Base-by-base conservation (phyloP, 2,113 vertebrate genomes). In the Lethenteron reissneri region DNA sequence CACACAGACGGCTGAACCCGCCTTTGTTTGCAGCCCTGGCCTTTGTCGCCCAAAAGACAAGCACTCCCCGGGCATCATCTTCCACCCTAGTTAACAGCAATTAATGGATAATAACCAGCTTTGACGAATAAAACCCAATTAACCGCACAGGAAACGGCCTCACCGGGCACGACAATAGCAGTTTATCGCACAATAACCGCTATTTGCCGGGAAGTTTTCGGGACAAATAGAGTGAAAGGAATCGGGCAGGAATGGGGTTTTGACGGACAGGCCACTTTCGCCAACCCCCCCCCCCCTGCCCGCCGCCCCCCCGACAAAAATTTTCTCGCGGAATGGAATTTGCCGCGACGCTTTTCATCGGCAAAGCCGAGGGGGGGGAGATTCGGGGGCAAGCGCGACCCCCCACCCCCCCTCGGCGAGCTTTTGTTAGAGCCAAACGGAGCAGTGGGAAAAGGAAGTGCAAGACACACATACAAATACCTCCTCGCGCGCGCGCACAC, bases 61-160 rank as follows among this genome's bases (percentile, higher is more conserved):
- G 64, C n/a, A 68, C 64, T 68, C 64, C 64, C 64, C 25, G 11
- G 64, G 64, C 64, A 68, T 68, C 64, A 68, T 68, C 64, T 68
- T 68, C 64, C 64, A 68, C 64, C 64, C 64, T 68, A 68, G 64
- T 68, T 68, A 68, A n/a, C 64, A 68, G 64, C 64, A 68, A 68
- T 68, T 68, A 68, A 68, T 68, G 64, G 64, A 68, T 68, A 68
- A 68, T 68, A 68, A 68, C 64, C 64, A 68, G 64, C 64, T 68
- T 68, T 68, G 64, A n/a, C 64, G 64, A 68, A 68, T 68, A 68
- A 68, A 68, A 68, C 64, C 64, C 64, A n/a, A 68, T 68, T 68
- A 68, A 68, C 64, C 25, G 64, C 64, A 68, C 64, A 68, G 64
- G 64, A 68, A 68, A 68, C 25, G 64, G 64, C 25, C 64, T 68